Evolutionary conservation across 2,888 invertebrate species (phyloP).

Genomic region (Epirrhoe tristata): DNA sequence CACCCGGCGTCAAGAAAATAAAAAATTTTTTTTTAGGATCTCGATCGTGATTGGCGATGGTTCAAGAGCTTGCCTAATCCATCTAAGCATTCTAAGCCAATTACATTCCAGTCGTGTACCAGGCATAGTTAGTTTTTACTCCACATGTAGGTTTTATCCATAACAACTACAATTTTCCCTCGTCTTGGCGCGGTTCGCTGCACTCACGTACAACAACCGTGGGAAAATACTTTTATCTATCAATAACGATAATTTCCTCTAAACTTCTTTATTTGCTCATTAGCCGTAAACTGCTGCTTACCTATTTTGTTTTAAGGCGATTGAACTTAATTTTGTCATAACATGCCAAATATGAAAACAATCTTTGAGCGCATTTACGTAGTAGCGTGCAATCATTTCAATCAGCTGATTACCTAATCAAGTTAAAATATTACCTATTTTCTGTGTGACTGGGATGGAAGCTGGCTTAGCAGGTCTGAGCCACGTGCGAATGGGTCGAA

Average conservation of each 20-base stretch:
- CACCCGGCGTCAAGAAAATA: neutral
- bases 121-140: constrained; percentile 29
- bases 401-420: neutral
- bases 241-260: constrained; percentile 10
- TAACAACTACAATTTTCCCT: constrained; percentile 38
- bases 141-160: constrained; percentile 35
- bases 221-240: constrained; percentile 37
- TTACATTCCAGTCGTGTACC: constrained; percentile 19
- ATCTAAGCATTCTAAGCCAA: neutral
- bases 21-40: neutral
- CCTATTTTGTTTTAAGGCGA: neutral
- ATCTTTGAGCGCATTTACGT: too few species aligned
- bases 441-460: neutral
- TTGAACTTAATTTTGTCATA: neutral
- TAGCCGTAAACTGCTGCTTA: neutral
- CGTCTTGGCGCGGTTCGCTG: constrained; percentile 49
- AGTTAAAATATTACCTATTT: neutral
- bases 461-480: constrained; percentile 16
- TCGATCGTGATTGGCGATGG: constrained; percentile 1
- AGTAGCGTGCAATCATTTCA: too few species aligned
- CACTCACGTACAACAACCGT: constrained; percentile 49
- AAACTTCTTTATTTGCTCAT: constrained; percentile 12
- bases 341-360: neutral
- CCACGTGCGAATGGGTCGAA: constrained; percentile 11
- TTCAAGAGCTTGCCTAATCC: constrained; percentile 5